Evolutionary conservation across 2,888 invertebrate species (phyloP).

Genomic region (Melanargia galathea): DNA sequence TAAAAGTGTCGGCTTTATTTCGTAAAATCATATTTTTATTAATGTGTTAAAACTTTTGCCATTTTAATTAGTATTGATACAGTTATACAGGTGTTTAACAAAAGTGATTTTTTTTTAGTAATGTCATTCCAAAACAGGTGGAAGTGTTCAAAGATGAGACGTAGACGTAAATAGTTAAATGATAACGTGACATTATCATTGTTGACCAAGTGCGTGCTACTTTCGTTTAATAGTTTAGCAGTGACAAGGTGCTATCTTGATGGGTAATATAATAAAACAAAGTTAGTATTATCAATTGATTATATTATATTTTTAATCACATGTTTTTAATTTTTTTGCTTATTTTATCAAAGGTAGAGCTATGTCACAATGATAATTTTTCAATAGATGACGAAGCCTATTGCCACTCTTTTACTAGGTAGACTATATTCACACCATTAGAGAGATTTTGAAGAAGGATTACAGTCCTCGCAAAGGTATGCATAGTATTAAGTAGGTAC

Average conservation of each 20-base stretch:
- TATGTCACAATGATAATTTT: too few species aligned
- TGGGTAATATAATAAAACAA: slow-evolving; percentile 41
- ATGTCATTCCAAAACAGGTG: slow-evolving; percentile 37
- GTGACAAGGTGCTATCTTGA: slow-evolving; percentile 55
- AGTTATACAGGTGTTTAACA: too few species aligned
- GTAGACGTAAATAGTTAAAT: slow-evolving; percentile 69
- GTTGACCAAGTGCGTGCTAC: slow-evolving; percentile 67
- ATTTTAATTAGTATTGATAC: too few species aligned
- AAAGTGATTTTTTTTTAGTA: slow-evolving; percentile 7
- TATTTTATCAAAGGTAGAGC: background rate
- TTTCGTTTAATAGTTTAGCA: slow-evolving; percentile 57
- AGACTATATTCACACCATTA: too few species aligned
- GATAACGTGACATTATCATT: slow-evolving; percentile 64
- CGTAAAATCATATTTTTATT: too few species aligned
- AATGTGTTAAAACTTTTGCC: too few species aligned
- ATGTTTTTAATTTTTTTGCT: background rate
- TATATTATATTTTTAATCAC: slow-evolving; percentile 17
- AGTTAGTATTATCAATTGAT: slow-evolving; percentile 28
- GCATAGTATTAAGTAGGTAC: too few species aligned
- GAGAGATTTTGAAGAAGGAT: too few species aligned
- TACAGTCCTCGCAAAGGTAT: too few species aligned
- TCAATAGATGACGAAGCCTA: too few species aligned
- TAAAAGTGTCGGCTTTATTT: too few species aligned
- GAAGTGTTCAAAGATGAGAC: slow-evolving; percentile 63
- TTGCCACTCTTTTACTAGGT: too few species aligned